Evolutionary conservation across 2,797 vertebrate species (phyloP).

Genomic region (Mormyrus proboscirostris): DNA sequence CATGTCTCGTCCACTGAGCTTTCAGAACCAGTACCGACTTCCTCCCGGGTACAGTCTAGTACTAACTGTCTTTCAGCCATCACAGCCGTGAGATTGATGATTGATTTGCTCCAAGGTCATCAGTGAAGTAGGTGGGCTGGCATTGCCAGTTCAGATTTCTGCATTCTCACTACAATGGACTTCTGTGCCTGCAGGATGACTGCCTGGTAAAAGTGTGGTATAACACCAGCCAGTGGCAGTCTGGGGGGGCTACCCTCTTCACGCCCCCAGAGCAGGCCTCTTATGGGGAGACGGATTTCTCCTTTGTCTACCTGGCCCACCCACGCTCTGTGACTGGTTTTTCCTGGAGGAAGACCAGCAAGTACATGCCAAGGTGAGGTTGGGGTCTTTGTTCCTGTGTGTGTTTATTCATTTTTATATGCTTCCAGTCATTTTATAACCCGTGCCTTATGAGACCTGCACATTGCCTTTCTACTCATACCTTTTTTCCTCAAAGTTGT

Average conservation of each 20-base stretch:
- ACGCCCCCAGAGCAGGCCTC: slow-evolving; percentile 61
- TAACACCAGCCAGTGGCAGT: slow-evolving; percentile 82
- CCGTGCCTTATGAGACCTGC: background rate
- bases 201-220: slow-evolving; percentile 98
- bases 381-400: background rate
- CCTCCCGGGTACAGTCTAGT: background rate
- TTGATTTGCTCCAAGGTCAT: slow-evolving; percentile 3
- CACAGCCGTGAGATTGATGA: background rate
- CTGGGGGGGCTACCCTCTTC: slow-evolving; percentile 64
- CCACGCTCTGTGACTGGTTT: slow-evolving; percentile 90
- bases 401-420: background rate
- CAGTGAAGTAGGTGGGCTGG: background rate
- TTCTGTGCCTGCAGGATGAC: slow-evolving; percentile 69
- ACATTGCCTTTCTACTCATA: background rate
- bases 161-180: background rate
- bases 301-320: slow-evolving; percentile 94
- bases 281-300: slow-evolving; percentile 77
- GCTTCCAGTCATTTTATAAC: background rate
- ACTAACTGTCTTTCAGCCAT: background rate
- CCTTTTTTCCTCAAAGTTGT: background rate
- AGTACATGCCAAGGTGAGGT: slow-evolving; percentile 86
- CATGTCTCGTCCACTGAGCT: background rate
- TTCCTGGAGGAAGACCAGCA: slow-evolving; percentile 97
- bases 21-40: background rate
- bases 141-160: background rate